Percentiles rank a stretch among this genome's conserved stretches.
phyloP scores from a whole-genome alignment of 2,113 vertebrate genomes.

The Dromaius novaehollandiae region DNA sequence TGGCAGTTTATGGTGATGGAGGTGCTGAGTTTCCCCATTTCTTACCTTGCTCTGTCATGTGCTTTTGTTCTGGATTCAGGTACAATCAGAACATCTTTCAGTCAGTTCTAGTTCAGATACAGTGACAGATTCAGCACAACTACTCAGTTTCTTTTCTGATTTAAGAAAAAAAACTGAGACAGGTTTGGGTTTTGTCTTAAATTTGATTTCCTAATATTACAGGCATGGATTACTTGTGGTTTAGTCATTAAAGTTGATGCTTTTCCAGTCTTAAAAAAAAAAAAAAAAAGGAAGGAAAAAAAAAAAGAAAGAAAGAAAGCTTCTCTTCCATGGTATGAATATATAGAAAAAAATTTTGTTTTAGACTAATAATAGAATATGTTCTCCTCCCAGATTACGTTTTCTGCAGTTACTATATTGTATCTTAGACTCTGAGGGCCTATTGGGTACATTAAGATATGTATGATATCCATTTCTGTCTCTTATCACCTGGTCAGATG shows the following conservation, averaged over 20 bases:
- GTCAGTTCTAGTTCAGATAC: neutral
- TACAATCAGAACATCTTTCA: neutral
- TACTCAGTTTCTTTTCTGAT: fast-evolving
- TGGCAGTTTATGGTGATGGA: neutral
- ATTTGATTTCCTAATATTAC: neutral
- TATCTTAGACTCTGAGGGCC: neutral
- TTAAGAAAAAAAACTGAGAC: neutral
- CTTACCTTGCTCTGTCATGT: fast-evolving
- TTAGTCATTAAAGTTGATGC: neutral
- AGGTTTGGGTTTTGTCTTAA: neutral
- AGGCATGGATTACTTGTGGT: neutral
- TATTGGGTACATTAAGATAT: neutral
- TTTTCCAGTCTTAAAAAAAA: neutral
- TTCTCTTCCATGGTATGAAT: neutral
- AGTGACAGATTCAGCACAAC: neutral
- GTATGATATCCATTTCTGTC: neutral
- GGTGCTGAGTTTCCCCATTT: neutral
- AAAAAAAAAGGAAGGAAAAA: neutral
- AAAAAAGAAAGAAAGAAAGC: neutral
- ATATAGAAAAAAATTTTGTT: neutral
- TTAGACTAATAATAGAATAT: neutral
- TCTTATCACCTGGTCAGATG: neutral
- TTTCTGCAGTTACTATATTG: neutral
- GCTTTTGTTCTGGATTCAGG: neutral
- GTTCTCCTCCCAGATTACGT: neutral